phyloP scores from a whole-genome alignment of 2,113 vertebrate species.

The Lycocorax pyrrhopterus region DNA sequence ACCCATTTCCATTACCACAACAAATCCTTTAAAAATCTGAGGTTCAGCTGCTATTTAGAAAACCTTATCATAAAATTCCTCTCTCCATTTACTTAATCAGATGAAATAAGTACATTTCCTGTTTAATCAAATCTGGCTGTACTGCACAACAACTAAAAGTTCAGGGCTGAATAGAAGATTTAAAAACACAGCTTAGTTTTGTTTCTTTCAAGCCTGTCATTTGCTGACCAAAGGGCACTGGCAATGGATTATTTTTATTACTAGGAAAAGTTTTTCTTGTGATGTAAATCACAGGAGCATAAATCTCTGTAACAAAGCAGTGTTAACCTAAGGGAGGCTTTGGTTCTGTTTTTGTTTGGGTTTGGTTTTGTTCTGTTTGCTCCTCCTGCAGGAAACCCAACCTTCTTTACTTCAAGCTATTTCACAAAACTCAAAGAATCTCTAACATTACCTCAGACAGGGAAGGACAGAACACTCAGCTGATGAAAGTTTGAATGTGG shows the following conservation, averaged over 20 bases:
- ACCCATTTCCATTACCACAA: neutral
- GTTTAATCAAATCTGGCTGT: neutral
- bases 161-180: conserved; percentile 22
- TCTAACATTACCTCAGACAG: neutral
- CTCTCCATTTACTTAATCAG: neutral
- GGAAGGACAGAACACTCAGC: neutral
- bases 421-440: neutral
- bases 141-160: neutral
- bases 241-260: conserved; percentile 43
- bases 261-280: neutral
- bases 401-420: neutral
- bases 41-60: neutral
- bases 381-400: neutral
- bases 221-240: conserved; percentile 50
- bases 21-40: neutral
- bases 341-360: neutral
- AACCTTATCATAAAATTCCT: neutral
- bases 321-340: neutral
- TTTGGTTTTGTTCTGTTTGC: neutral
- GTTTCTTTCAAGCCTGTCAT: conserved; percentile 1
- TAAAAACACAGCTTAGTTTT: conserved; percentile 35
- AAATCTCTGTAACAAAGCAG: conserved; percentile 20
- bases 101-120: conserved; percentile 11
- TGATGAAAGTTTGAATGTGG: neutral
- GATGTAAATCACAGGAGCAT: neutral